These are phyloP conservation scores for Liparis tanakae DNA, from an alignment of 2,797 vertebrate genomes.

Conservation along the genomic window DNA sequence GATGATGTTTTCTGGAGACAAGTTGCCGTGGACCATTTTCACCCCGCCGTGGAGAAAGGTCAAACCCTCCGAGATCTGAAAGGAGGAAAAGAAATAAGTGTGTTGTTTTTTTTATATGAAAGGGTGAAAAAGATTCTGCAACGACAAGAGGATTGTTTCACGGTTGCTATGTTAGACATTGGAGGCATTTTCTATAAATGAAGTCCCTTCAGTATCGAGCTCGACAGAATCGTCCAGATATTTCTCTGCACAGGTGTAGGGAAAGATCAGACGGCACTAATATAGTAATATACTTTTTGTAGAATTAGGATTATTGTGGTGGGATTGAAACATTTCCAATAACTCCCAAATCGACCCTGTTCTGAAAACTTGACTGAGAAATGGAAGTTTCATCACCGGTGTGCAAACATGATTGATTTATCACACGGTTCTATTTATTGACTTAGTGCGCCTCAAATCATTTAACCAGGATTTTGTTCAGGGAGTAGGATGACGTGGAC, in stretches of 20 bases:
- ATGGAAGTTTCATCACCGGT: too few species aligned
- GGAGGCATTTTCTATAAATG: neutral
- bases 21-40: conserved; percentile 98
- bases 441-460: neutral
- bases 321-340: too few species aligned
- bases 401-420: too few species aligned
- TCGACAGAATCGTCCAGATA: too few species aligned
- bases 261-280: too few species aligned
- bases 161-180: neutral
- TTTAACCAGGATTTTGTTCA: neutral
- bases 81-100: neutral
- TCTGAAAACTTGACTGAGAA: neutral
- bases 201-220: neutral
- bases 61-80: conserved; percentile 94
- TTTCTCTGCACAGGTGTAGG: too few species aligned
- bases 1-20: conserved; percentile 95
- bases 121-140: neutral
- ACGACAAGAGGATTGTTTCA: neutral
- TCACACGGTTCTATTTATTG: too few species aligned
- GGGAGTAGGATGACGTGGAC: neutral
- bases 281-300: too few species aligned
- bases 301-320: too few species aligned
- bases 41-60: conserved; percentile 97
- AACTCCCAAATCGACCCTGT: neutral
- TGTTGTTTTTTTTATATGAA: neutral